Evolutionary conservation across 1,140 invertebrate species (phyloP), one percentile per base, ranked within the genome.

Genomic region (Paralvinella palmiformis): DNA sequence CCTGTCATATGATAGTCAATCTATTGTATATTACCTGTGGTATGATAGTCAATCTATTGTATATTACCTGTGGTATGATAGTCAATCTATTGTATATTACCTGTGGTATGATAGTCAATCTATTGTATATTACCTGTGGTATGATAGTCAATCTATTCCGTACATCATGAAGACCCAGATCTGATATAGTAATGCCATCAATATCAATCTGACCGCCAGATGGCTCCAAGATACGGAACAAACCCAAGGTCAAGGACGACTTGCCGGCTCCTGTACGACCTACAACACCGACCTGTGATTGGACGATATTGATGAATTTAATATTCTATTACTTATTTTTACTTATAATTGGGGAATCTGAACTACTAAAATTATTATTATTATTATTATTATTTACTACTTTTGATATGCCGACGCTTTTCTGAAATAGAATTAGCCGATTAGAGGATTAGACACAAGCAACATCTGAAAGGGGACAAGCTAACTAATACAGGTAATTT

Each of bases 171-270:
- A 80, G 68, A n/a, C 74, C 71, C 20, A 81, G 69, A n/a, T 65
- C 63, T 29, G 65, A 68, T 29, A 80, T 75, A 57, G 79, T 74
- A 22, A 75, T 31, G 24, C 66, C 69, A 67, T 80, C 79, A 29
- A 81, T 75, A 6, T 62, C 53, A 35, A 81, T 80, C n/a, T 69
- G 67, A 6, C 79, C 79, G 35, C 69, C 71, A 1, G 71, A 63
- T 22, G 82, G 68, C 70, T 86, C 84, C n/a, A 85, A 78, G 57
- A 86, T 72, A 59, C 84, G 73, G 63, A 85, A 85, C 4, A 85
- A 68, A 7, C 79, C 80, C 48, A 85, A 73, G 10, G 83, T 83
- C 20, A 85, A 62, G 4, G 84, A 84, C 0, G 80, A 83, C 66
- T 86, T 85, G 15, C 85, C 84, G 75, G 60, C 72, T 32, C 74